phyloP scores from a whole-genome alignment of 2,797 vertebrate genomes.

The Masticophis lateralis region DNA sequence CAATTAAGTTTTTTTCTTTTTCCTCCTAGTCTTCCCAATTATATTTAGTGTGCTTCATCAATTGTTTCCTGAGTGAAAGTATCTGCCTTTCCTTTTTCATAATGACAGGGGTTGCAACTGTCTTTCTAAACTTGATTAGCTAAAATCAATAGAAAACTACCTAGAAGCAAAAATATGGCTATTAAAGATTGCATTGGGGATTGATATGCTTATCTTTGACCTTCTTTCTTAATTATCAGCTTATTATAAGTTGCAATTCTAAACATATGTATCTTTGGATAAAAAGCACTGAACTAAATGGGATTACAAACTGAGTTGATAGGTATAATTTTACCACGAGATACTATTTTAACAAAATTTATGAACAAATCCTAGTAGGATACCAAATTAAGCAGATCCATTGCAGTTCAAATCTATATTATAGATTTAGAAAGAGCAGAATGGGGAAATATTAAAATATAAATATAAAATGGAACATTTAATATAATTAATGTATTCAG shows the following conservation, averaged over 20 bases:
- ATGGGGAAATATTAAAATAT: not conserved
- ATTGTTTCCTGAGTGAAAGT: not conserved
- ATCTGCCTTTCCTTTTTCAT: constrained; percentile 28
- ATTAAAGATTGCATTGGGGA: constrained; percentile 40
- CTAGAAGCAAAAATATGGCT: constrained; percentile 19
- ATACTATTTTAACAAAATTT: constrained; percentile 8
- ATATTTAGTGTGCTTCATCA: not conserved
- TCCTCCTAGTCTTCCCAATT: not conserved
- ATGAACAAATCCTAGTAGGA: not conserved
- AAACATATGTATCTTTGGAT: not conserved
- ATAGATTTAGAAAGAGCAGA: not conserved
- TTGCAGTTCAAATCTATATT: not conserved
- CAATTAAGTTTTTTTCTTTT: constrained; percentile 5
- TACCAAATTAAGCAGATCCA: not conserved
- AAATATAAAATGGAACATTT: not conserved
- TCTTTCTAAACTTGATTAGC: constrained; percentile 23
- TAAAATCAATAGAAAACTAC: constrained; percentile 40
- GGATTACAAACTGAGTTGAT: not conserved
- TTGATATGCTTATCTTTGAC: constrained; percentile 31
- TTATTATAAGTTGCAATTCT: constrained; percentile 31
- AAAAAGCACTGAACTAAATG: not conserved
- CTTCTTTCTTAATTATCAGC: constrained; percentile 20
- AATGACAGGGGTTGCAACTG: constrained; percentile 19
- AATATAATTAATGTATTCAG: not conserved
- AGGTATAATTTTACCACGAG: not conserved